Conservation (phyloP, 1,140 invertebrate genomes). For the Andrena cerasifolii region DNA sequence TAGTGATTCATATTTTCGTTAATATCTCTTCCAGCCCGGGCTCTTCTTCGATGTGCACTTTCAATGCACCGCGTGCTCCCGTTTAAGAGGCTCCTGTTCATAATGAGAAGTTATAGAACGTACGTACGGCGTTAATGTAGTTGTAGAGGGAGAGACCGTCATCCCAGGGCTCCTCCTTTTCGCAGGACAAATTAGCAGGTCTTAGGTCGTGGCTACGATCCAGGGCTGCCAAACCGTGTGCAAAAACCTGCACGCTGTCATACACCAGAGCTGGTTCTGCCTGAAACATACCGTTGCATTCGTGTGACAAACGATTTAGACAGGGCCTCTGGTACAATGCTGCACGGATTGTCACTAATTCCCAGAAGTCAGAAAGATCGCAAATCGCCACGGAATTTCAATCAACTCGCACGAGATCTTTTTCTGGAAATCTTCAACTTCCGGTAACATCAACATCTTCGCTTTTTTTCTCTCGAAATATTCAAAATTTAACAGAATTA, state of each 20-base stretch:
- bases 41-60: too few species aligned
- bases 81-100: background rate
- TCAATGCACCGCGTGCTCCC: background rate
- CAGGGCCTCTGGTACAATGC: background rate
- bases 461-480: too few species aligned
- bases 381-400: too few species aligned
- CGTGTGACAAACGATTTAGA: constrained; percentile 20
- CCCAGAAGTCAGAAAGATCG: too few species aligned
- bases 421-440: too few species aligned
- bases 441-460: too few species aligned
- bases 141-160: constrained; percentile 94
- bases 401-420: too few species aligned
- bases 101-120: constrained; percentile 53
- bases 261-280: constrained; percentile 94
- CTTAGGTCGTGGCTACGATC: constrained; percentile 87
- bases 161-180: constrained; percentile 91
- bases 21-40: too few species aligned
- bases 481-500: too few species aligned
- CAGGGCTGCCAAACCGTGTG: constrained; percentile 89
- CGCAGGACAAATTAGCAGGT: constrained; percentile 91
- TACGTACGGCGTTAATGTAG: constrained; percentile 93
- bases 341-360: too few species aligned
- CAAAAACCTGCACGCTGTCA: constrained; percentile 95
- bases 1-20: too few species aligned
- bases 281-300: constrained; percentile 83